phyloP scores from a whole-genome alignment of 2,797 vertebrate genomes.

The Paratrypauchen microcephalus region DNA sequence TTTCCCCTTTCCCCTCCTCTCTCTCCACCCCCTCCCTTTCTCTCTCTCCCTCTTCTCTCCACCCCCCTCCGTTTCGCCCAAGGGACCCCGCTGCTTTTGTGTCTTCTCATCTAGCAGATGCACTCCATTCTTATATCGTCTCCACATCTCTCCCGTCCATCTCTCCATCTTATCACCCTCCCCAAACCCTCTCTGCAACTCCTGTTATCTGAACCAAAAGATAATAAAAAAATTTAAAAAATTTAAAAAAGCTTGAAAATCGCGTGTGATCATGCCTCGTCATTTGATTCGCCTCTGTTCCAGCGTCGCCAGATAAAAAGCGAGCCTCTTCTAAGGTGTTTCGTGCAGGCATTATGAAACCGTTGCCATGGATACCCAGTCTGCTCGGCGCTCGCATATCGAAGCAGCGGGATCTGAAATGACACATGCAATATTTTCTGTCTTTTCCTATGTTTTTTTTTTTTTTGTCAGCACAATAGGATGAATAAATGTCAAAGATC shows the following conservation, averaged over 20 bases:
- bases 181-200: not conserved
- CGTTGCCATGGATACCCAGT: slow-evolving; percentile 79
- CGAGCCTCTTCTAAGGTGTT: slow-evolving; percentile 76
- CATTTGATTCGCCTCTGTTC: slow-evolving; percentile 52
- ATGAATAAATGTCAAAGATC: slow-evolving; percentile 52
- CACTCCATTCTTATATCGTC: not conserved
- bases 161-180: not conserved
- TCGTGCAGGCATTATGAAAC: slow-evolving; percentile 74
- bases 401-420: slow-evolving; percentile 69
- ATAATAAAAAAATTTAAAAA: slow-evolving; percentile 19
- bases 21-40: no score
- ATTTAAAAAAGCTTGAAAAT: slow-evolving; percentile 2
- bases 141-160: not conserved
- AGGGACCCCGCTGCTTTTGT: not conserved
- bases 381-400: slow-evolving; percentile 64
- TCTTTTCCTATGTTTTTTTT: slow-evolving; percentile 11
- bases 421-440: slow-evolving; percentile 71
- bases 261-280: slow-evolving; percentile 41
- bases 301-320: slow-evolving; percentile 67
- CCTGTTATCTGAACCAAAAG: not conserved
- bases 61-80: not conserved
- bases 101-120: no score
- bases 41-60: no score
- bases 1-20: no score
- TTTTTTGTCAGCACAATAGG: slow-evolving; percentile 23